Percentiles rank a stretch among this genome's conserved stretches.
phyloP scores from a whole-genome alignment of 1,140 invertebrate genomes.

The Cylas formicarius region DNA sequence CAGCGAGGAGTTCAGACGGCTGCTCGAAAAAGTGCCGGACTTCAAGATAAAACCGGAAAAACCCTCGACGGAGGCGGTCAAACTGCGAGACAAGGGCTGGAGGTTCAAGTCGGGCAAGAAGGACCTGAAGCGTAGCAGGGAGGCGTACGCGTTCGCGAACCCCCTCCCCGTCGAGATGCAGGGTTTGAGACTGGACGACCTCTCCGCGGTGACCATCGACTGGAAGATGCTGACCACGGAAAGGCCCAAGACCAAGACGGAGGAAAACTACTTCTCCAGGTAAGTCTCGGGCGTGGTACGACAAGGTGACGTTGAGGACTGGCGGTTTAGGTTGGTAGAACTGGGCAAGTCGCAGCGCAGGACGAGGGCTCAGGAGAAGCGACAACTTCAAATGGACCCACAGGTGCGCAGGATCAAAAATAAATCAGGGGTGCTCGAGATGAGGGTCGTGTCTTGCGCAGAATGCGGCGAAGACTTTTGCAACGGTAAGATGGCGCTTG shows the following conservation, averaged over 20 bases:
- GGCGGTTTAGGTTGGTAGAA: conserved; percentile 58
- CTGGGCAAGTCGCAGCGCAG: conserved; percentile 68
- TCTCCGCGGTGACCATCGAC: conserved; percentile 80
- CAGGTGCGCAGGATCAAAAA: conserved; percentile 68
- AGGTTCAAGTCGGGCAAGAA: conserved; percentile 62
- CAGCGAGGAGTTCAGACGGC: conserved; percentile 72
- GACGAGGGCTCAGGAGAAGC: conserved; percentile 58
- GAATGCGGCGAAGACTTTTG: conserved; percentile 85
- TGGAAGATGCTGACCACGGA: conserved; percentile 88
- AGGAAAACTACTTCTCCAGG: conserved; percentile 84
- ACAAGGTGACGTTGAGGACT: too few relatives aligned
- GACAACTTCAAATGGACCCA: conserved; percentile 51
- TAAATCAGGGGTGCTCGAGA: conserved; percentile 70
- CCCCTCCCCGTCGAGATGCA: conserved; percentile 78
- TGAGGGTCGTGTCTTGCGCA: conserved; percentile 60
- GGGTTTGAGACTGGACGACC: conserved; percentile 65
- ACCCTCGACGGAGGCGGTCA: conserved; percentile 58
- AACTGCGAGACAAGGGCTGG: conserved; percentile 54
- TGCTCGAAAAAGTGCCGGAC: conserved; percentile 80
- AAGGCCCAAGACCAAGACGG: conserved; percentile 69
- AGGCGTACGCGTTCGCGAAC: conserved; percentile 64
- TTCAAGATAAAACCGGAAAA: conserved; percentile 84
- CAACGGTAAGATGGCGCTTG: conserved; percentile 46
- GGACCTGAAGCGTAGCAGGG: conserved; percentile 52
- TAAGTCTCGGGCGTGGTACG: conserved; percentile 34